Percentiles rank a stretch among this genome's conserved stretches.
Conservation (phyloP, 92 coral and sea anemone species). For the Porites cylindrica region DNA sequence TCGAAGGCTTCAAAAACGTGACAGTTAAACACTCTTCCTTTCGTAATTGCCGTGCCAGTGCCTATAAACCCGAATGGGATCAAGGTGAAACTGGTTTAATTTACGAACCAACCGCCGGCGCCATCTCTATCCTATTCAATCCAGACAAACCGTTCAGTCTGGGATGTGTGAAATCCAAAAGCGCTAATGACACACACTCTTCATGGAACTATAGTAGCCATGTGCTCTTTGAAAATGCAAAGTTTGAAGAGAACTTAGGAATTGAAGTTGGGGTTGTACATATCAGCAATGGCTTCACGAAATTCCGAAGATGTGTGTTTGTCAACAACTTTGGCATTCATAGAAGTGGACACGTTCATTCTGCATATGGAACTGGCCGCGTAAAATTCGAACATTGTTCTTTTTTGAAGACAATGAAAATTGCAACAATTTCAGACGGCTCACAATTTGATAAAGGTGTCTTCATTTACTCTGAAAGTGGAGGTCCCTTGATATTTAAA, state of each 20-base stretch:
- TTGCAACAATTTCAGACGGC: no score
- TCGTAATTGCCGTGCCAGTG: background rate
- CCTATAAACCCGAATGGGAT: background rate
- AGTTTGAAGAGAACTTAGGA: constrained; percentile 56
- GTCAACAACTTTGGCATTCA: background rate
- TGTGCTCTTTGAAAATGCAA: constrained; percentile 38
- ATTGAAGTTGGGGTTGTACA: constrained; percentile 39
- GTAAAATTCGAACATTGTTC: no score
- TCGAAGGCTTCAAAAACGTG: background rate
- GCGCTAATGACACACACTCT: constrained; percentile 11
- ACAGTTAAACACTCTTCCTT: background rate
- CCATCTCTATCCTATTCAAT: background rate
- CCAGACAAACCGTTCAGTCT: background rate
- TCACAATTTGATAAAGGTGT: background rate
- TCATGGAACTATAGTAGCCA: constrained; percentile 46
- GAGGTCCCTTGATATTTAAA: constrained; percentile 5
- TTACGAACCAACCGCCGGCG: constrained; percentile 19
- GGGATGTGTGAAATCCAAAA: constrained; percentile 2
- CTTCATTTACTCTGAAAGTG: constrained; percentile 11
- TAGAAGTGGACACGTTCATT: no score
- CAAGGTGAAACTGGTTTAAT: background rate
- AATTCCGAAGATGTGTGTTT: constrained; percentile 1
- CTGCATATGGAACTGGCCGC: no score
- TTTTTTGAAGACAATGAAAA: no score
- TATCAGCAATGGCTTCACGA: constrained; percentile 35